phyloP scores from a whole-genome alignment of 2,888 invertebrate genomes.

The Lepidonotus clava region DNA sequence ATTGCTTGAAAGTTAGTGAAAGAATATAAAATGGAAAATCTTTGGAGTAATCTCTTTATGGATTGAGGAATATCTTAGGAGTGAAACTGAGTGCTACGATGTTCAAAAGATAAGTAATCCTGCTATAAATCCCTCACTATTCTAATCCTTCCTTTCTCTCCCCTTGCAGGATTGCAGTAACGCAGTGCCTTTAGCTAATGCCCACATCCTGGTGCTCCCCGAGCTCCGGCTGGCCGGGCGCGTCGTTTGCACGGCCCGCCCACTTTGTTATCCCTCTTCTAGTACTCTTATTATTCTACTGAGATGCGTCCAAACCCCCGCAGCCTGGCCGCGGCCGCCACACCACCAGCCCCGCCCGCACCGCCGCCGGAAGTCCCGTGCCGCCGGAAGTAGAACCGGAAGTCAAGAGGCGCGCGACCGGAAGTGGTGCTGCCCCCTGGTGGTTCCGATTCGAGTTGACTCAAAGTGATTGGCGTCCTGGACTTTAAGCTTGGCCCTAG shows the following conservation, averaged over 20 bases:
- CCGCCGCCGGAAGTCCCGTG: neutral
- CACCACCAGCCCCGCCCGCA: neutral
- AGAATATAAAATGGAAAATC: too few relatives aligned
- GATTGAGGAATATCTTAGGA: too few relatives aligned
- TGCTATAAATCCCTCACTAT: neutral
- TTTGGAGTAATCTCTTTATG: too few relatives aligned
- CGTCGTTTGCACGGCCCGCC: constrained; percentile 1
- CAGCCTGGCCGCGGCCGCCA: neutral
- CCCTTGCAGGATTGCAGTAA: constrained; percentile 47
- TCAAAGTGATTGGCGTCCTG: constrained; percentile 37
- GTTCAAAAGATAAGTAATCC: neutral
- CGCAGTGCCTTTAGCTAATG: constrained; percentile 49
- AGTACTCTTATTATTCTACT: neutral
- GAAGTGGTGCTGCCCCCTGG: neutral
- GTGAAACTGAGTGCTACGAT: too few relatives aligned
- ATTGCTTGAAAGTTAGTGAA: too few relatives aligned
- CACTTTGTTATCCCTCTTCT: constrained; percentile 50
- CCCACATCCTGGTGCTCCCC: constrained; percentile 35
- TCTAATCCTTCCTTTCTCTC: neutral
- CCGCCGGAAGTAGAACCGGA: neutral
- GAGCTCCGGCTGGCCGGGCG: constrained; percentile 1
- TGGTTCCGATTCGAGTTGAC: neutral
- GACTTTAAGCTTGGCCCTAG: too few relatives aligned
- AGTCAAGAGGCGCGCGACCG: neutral
- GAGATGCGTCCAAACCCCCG: constrained; percentile 38